Conservation (phyloP, 2,888 invertebrate species). For the Chalcis sispes region DNA sequence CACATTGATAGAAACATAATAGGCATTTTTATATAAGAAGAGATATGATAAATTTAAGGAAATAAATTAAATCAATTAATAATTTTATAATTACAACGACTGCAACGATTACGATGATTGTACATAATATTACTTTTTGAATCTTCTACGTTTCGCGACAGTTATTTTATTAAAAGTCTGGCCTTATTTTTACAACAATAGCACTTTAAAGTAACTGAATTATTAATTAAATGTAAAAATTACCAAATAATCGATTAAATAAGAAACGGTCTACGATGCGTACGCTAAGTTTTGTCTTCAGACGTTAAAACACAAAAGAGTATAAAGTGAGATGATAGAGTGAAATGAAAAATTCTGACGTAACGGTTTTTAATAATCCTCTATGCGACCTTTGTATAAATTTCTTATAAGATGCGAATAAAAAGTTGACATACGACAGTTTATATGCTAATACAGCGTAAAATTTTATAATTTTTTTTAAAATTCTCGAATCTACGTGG, state of each 20-base stretch:
- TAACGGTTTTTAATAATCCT: constrained; percentile 43
- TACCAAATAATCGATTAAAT: constrained; percentile 1
- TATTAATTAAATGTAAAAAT: too few relatives aligned
- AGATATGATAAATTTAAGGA: too few relatives aligned
- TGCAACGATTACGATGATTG: too few relatives aligned
- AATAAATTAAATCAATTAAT: too few relatives aligned
- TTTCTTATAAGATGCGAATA: neutral
- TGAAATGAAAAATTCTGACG: constrained; percentile 32
- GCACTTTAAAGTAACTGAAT: too few relatives aligned
- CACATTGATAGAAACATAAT: too few relatives aligned
- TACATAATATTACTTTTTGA: too few relatives aligned
- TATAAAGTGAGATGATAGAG: constrained; percentile 24
- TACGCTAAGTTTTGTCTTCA: neutral
- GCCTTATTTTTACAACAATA: too few relatives aligned
- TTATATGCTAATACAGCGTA: neutral
- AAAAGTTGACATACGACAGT: neutral
- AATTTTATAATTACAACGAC: too few relatives aligned
- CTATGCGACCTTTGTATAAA: constrained; percentile 33
- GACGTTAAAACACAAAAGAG: neutral
- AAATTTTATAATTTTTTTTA: neutral
- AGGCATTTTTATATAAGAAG: too few relatives aligned
- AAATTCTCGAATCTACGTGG: neutral
- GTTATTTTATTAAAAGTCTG: too few relatives aligned
- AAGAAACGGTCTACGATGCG: neutral
- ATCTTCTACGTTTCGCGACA: too few relatives aligned